Evolutionary conservation across 2,888 invertebrate genomes (phyloP).

Genomic region (Agrochola litura): DNA sequence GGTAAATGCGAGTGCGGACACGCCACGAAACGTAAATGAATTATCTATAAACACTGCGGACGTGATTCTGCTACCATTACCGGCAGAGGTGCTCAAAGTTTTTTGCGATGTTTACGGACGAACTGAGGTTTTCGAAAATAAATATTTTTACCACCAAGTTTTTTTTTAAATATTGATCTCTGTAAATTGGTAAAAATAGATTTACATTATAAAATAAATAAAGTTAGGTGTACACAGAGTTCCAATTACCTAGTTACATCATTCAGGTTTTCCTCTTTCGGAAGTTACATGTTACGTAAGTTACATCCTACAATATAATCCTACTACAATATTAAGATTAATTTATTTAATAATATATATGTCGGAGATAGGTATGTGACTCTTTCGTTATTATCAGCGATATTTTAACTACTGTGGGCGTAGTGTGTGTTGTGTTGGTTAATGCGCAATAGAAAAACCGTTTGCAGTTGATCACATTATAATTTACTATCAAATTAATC

Average conservation of each 20-base stretch:
- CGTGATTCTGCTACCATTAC: slow-evolving; percentile 81
- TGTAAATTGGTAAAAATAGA: not conserved
- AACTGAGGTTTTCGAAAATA: not conserved
- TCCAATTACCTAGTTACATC: not conserved
- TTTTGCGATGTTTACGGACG: slow-evolving; percentile 7
- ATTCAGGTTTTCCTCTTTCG: not conserved
- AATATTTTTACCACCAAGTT: not conserved
- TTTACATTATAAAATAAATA: not conserved
- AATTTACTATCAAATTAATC: no score
- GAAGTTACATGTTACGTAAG: not conserved
- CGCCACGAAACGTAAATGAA: slow-evolving; percentile 80
- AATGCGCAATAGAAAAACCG: no score
- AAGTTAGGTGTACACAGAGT: not conserved
- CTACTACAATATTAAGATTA: no score
- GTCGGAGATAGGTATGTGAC: no score
- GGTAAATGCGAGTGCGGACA: slow-evolving; percentile 38
- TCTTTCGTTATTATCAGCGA: no score
- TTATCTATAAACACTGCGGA: slow-evolving; percentile 82
- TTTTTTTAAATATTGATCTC: not conserved
- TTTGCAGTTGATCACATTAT: no score
- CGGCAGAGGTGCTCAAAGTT: slow-evolving; percentile 72
- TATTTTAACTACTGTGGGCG: no score
- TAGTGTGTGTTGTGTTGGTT: no score
- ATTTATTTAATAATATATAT: no score
- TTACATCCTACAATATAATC: no score